These are phyloP conservation scores for Tanypteryx hageni DNA, from an alignment of 2,888 invertebrate species.

Conservation along the genomic window DNA sequence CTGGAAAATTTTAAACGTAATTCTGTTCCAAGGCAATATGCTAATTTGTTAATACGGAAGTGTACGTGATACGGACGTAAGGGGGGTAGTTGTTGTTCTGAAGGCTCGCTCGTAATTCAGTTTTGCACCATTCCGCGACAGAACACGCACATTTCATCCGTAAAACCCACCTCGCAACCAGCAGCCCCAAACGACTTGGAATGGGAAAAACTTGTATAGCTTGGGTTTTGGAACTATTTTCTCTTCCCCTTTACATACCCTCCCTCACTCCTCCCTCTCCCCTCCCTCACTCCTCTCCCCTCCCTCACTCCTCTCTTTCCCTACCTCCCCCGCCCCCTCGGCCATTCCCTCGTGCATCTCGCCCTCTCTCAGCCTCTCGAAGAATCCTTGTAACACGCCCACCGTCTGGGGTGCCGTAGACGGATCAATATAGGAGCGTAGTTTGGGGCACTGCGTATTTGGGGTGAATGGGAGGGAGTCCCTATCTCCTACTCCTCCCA, in stretches of 20 bases:
- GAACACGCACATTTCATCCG: neutral
- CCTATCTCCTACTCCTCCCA: neutral
- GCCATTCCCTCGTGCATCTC: neutral
- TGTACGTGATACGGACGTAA: too few species aligned
- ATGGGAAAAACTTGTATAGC: neutral
- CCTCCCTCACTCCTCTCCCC: neutral
- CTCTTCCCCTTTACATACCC: too few species aligned
- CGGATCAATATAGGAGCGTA: constrained; percentile 55
- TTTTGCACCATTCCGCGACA: neutral
- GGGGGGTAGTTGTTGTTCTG: too few species aligned
- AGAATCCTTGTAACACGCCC: constrained; percentile 20
- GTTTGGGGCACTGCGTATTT: constrained; percentile 28
- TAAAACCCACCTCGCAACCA: neutral
- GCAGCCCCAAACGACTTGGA: neutral
- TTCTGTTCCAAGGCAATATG: too few species aligned
- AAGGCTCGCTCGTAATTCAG: neutral
- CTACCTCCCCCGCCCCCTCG: neutral
- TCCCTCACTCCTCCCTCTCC: too few species aligned
- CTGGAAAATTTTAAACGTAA: too few species aligned
- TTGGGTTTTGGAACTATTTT: too few species aligned
- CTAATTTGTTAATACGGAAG: too few species aligned
- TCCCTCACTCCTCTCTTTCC: neutral
- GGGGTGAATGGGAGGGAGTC: constrained; percentile 5
- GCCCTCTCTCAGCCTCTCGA: neutral
- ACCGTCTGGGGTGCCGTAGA: constrained; percentile 38